Evolutionary conservation across 2,888 invertebrate genomes (phyloP).

Genomic region (Oscheius myriophilus): DNA sequence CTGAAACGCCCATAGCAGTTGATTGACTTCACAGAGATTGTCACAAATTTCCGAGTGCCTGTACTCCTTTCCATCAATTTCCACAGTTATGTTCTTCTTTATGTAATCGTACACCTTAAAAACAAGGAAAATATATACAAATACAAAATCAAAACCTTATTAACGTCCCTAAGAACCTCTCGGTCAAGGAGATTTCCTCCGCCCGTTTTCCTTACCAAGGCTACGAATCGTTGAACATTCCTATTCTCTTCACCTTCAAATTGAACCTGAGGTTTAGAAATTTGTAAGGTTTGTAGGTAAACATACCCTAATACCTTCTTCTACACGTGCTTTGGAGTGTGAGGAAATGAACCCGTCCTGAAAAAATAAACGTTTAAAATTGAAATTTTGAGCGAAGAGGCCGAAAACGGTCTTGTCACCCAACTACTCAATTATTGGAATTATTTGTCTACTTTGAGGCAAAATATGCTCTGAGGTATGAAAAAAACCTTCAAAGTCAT

Average conservation of each 20-base stretch:
- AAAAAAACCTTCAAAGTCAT: too few relatives aligned
- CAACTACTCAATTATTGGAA: too few relatives aligned
- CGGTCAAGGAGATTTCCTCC: constrained; percentile 32
- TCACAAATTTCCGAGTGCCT: constrained; percentile 28
- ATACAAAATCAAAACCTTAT: constrained; percentile 5
- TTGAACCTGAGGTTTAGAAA: constrained; percentile 6
- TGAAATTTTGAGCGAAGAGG: background rate
- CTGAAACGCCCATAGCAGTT: constrained; percentile 30
- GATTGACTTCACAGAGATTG: constrained; percentile 28
- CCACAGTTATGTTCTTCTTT: constrained; percentile 30
- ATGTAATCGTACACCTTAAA: constrained; percentile 31
- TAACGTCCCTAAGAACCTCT: constrained; percentile 9
- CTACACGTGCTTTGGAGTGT: constrained; percentile 28
- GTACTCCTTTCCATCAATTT: constrained; percentile 26
- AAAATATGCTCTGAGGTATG: too few relatives aligned
- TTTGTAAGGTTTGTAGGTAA: background rate
- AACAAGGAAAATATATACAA: background rate
- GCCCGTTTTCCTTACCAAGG: constrained; percentile 30
- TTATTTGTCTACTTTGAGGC: too few relatives aligned
- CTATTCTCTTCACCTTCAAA: constrained; percentile 32
- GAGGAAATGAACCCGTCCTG: constrained; percentile 28
- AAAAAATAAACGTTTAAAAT: constrained; percentile 1
- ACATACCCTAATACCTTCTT: constrained; percentile 20
- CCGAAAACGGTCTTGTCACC: too few relatives aligned
- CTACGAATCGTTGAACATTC: constrained; percentile 30